Conservation (phyloP, 2,797 vertebrate genomes). For the Hypotaenidia philippensis region DNA sequence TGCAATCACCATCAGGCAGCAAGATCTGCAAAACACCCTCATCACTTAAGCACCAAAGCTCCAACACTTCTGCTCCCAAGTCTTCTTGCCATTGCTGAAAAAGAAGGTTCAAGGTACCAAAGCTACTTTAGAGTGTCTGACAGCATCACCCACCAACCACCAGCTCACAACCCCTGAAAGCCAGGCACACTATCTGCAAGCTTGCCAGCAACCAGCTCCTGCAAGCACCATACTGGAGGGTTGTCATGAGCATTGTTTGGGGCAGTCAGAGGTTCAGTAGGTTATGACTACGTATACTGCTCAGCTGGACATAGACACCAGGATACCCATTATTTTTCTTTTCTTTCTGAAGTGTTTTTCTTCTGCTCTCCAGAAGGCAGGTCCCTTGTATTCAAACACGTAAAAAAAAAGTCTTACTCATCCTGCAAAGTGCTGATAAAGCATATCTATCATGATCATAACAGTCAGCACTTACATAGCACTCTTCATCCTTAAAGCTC, state of each 20-base stretch:
- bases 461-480: slow-evolving; percentile 49
- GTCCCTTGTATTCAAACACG: neutral
- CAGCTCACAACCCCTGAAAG: neutral
- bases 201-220: neutral
- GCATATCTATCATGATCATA: neutral
- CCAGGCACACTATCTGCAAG: neutral
- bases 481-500: slow-evolving; percentile 29
- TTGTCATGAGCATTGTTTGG: neutral
- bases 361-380: neutral
- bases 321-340: rapidly evolving
- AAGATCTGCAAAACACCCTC: neutral
- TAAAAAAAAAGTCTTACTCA: neutral
- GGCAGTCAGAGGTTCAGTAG: neutral
- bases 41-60: neutral
- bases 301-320: neutral
- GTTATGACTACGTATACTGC: too few species aligned
- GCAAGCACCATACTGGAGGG: neutral
- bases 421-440: slow-evolving; percentile 36
- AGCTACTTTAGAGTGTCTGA: neutral
- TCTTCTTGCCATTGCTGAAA: neutral
- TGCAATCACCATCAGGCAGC: rapidly evolving
- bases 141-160: neutral
- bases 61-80: neutral
- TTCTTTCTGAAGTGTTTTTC: neutral
- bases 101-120: neutral